A percentile compares a stretch with the other conserved stretches of the same genome.
phyloP scores from a whole-genome alignment of 2,888 invertebrate genomes.

The Nemoura dubitans region DNA sequence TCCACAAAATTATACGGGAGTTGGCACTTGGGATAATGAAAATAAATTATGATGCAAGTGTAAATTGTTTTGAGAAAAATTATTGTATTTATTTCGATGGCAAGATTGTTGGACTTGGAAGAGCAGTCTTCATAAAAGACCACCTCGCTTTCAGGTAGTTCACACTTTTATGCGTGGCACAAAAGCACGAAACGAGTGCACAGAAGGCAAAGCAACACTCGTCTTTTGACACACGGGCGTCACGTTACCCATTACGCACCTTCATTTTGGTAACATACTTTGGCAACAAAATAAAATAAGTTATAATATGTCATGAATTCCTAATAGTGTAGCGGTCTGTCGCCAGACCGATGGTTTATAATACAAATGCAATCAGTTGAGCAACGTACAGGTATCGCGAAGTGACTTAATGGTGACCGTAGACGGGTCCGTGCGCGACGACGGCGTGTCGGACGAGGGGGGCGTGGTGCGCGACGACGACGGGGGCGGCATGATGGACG shows the following conservation, averaged over 20 bases:
- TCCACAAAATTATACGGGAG: no score
- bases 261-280: not conserved
- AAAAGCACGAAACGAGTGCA: not conserved
- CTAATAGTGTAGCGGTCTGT: not conserved
- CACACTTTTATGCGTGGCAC: not conserved
- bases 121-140: not conserved
- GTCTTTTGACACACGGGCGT: no score
- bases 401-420: slow-evolving; percentile 24
- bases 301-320: not conserved
- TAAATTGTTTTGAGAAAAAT: not conserved
- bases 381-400: not conserved
- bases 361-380: not conserved
- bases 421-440: slow-evolving; percentile 35
- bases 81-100: slow-evolving; percentile 3
- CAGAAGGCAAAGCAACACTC: no score
- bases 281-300: not conserved
- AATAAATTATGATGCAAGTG: not conserved
- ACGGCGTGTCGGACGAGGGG: slow-evolving; percentile 37
- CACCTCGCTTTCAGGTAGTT: not conserved
- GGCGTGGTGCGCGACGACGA: slow-evolving; percentile 37
- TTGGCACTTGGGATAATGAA: not conserved
- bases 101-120: not conserved
- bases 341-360: not conserved
- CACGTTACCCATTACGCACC: not conserved
- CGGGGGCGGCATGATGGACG: slow-evolving; percentile 31